Conservation (phyloP, 2,797 vertebrate species). For the Trachurus trachurus region DNA sequence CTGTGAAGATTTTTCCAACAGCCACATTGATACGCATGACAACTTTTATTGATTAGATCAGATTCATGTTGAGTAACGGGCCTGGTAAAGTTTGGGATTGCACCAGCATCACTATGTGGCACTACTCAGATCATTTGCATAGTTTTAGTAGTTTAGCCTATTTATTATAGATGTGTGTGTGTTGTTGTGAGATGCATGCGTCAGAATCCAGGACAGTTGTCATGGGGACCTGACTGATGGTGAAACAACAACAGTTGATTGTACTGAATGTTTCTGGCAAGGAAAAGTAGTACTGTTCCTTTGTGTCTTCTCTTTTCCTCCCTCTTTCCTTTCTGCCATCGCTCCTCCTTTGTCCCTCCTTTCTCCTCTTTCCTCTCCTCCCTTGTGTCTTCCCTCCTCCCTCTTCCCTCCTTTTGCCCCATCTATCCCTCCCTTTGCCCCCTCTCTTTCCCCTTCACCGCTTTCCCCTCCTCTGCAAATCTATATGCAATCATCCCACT, state of each 20-base stretch:
- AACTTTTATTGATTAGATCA: neutral
- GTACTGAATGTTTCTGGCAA: constrained; percentile 74
- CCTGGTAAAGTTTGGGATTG: neutral
- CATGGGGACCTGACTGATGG: constrained; percentile 75
- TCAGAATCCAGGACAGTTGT: constrained; percentile 83
- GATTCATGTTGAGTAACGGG: neutral
- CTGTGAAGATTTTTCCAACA: neutral
- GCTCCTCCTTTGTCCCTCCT: constrained; percentile 18
- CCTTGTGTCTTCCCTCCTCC: constrained; percentile 12
- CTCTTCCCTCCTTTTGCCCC: constrained; percentile 29
- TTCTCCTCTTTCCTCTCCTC: neutral
- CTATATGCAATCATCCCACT: constrained; percentile 77
- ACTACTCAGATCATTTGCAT: constrained; percentile 17
- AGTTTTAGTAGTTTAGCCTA: constrained; percentile 46
- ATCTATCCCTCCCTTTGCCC: constrained; percentile 28
- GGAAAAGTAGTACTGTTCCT: constrained; percentile 80
- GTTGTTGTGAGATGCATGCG: constrained; percentile 66
- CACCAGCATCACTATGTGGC: neutral
- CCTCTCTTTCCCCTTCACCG: constrained; percentile 11
- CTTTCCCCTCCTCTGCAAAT: constrained; percentile 57
- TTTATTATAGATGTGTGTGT: constrained; percentile 74
- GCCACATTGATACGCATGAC: neutral
- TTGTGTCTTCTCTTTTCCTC: constrained; percentile 62
- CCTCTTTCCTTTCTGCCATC: constrained; percentile 34
- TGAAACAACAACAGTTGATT: constrained; percentile 81